phyloP scores from a whole-genome alignment of 2,797 vertebrate species.

The Botia kubotai region DNA sequence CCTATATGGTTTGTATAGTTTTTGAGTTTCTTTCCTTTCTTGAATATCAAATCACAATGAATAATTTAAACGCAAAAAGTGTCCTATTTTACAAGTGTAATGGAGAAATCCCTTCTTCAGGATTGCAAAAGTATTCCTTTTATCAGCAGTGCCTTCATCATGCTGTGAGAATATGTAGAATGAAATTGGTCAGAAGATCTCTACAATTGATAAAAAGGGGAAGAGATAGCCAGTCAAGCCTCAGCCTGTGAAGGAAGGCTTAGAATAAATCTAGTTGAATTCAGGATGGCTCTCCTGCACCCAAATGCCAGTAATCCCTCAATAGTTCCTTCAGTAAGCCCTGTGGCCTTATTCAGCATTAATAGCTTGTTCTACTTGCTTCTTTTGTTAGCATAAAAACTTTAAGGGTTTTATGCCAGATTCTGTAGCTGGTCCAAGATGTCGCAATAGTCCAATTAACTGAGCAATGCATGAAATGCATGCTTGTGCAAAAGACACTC shows the following conservation, averaged over 20 bases:
- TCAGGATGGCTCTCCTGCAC: conserved; percentile 6
- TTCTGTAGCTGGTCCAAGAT: not conserved
- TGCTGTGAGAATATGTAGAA: not conserved
- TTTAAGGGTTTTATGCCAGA: not conserved
- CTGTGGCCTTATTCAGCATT: conserved; percentile 19
- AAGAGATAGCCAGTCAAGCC: conserved; percentile 14
- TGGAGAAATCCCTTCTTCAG: not conserved
- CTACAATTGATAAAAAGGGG: not conserved
- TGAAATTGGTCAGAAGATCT: conserved; percentile 14
- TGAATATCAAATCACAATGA: not conserved
- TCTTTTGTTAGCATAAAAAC: conserved; percentile 5
- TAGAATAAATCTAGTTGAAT: conserved; percentile 21
- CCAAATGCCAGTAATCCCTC: conserved; percentile 29
- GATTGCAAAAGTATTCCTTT: not conserved
- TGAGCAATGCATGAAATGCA: not conserved
- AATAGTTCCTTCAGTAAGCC: conserved; percentile 15
- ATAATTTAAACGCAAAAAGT: not conserved
- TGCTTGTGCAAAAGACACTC: not conserved
- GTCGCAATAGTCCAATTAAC: conserved; percentile 4
- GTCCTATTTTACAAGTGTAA: not conserved
- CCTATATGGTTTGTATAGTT: not conserved
- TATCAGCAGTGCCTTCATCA: conserved; percentile 4
- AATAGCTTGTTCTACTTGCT: conserved; percentile 8
- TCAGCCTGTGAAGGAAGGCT: not conserved
- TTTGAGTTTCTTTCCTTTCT: not conserved